A percentile compares a stretch with the other conserved stretches of the same genome.
Conservation (phyloP, 1,140 invertebrate species). For the Drosophila oshimai region DNA sequence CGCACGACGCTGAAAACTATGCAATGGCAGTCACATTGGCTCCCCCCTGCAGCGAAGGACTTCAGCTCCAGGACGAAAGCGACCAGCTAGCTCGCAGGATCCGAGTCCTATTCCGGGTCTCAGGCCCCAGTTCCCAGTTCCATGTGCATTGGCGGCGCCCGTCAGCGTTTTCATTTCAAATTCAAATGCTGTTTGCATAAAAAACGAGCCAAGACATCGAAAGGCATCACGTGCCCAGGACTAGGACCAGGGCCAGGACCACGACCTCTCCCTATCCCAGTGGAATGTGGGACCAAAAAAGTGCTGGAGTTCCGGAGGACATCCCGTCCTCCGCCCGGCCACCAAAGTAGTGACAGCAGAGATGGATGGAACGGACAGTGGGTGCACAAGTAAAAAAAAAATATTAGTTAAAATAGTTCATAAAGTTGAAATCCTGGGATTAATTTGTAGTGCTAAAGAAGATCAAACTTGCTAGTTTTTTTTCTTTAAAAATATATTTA, state of each 20-base stretch:
- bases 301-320: background rate
- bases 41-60: constrained; percentile 23
- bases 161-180: constrained; percentile 74
- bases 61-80: background rate
- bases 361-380: constrained; percentile 1
- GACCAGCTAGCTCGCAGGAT: constrained; percentile 1
- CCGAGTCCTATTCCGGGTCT: background rate
- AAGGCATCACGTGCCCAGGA: constrained; percentile 47
- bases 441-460: background rate
- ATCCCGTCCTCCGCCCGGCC: background rate
- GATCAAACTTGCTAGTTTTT: too few relatives aligned
- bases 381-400: background rate
- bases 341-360: constrained; percentile 50
- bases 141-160: constrained; percentile 39
- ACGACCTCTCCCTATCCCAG: background rate
- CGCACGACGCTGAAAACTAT: constrained; percentile 64
- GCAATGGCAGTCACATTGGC: constrained; percentile 12
- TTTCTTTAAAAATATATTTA: too few relatives aligned
- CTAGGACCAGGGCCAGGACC: too few relatives aligned
- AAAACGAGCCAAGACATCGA: constrained; percentile 54
- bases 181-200: constrained; percentile 80
- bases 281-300: background rate
- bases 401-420: too few relatives aligned
- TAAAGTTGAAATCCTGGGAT: too few relatives aligned
- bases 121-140: background rate